phyloP scores from a whole-genome alignment of 2,888 invertebrate species.

The Sphinx pinastri region DNA sequence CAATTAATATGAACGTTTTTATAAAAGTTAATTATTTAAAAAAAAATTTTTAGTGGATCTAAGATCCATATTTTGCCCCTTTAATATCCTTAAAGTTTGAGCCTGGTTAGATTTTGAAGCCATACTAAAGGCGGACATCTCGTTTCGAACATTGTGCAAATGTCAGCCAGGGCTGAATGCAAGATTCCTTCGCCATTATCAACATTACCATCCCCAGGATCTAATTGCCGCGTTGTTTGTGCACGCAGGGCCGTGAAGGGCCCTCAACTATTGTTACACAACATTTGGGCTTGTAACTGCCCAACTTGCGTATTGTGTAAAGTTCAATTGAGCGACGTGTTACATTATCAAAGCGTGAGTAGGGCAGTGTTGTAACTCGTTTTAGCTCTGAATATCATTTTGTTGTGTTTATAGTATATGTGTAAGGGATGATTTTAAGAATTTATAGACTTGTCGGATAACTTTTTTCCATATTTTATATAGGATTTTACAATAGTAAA shows the following conservation, averaged over 20 bases:
- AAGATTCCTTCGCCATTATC: conserved; percentile 3
- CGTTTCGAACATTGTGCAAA: neutral
- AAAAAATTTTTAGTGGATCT: too few species aligned
- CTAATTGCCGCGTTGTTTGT: conserved; percentile 14
- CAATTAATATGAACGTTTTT: too few species aligned
- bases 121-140: too few species aligned
- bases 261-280: conserved; percentile 18
- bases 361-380: neutral
- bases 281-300: conserved; percentile 17
- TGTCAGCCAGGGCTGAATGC: neutral
- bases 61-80: too few species aligned
- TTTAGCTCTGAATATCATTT: neutral
- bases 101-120: too few species aligned
- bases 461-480: too few species aligned
- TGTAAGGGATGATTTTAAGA: too few species aligned
- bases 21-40: too few species aligned
- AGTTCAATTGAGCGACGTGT: conserved; percentile 31
- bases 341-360: neutral
- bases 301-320: conserved; percentile 23
- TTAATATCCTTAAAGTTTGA: too few species aligned
- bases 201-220: conserved; percentile 2
- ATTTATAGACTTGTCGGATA: too few species aligned
- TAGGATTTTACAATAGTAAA: too few species aligned
- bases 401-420: too few species aligned
- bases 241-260: neutral